Evolutionary conservation across 2,797 vertebrate genomes (phyloP).

Genomic region (Passerculus sandwichensis): DNA sequence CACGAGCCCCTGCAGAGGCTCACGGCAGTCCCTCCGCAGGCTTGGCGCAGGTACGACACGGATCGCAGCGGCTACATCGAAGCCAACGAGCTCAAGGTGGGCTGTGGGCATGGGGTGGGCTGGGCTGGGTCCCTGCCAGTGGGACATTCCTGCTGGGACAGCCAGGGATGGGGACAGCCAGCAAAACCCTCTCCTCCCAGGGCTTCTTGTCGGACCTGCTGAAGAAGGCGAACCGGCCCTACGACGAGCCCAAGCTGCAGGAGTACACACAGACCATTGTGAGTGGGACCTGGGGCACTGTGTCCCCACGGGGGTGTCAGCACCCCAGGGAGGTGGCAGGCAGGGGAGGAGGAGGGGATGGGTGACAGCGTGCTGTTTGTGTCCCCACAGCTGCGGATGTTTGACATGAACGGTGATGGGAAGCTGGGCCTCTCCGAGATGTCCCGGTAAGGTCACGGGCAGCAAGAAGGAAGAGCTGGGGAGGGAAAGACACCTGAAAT

Average conservation of each 20-base stretch:
- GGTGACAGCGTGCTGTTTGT: not conserved
- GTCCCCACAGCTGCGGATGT: slow-evolving; percentile 88
- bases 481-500: not conserved
- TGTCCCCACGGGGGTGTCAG: rapidly evolving
- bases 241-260: slow-evolving; percentile 91
- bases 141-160: rapidly evolving
- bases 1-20: rapidly evolving
- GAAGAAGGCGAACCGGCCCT: slow-evolving; percentile 92
- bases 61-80: slow-evolving; percentile 97
- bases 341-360: not conserved
- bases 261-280: slow-evolving; percentile 97
- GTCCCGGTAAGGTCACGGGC: slow-evolving; percentile 84
- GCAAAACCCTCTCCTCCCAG: slow-evolving; percentile 66
- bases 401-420: slow-evolving; percentile 94
- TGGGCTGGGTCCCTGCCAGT: not conserved
- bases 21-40: slow-evolving; percentile 72
- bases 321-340: rapidly evolving
- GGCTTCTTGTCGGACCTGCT: slow-evolving; percentile 94
- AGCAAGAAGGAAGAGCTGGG: rapidly evolving
- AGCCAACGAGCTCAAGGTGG: slow-evolving; percentile 96
- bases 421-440: slow-evolving; percentile 96
- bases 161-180: rapidly evolving
- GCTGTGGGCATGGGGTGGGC: not conserved
- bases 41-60: slow-evolving; percentile 93
- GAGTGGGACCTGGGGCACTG: slow-evolving; percentile 55